Evolutionary conservation across 2,797 vertebrate species (phyloP), one percentile per base, ranked within the genome.

Genomic region (Sarcoramphus papa): DNA sequence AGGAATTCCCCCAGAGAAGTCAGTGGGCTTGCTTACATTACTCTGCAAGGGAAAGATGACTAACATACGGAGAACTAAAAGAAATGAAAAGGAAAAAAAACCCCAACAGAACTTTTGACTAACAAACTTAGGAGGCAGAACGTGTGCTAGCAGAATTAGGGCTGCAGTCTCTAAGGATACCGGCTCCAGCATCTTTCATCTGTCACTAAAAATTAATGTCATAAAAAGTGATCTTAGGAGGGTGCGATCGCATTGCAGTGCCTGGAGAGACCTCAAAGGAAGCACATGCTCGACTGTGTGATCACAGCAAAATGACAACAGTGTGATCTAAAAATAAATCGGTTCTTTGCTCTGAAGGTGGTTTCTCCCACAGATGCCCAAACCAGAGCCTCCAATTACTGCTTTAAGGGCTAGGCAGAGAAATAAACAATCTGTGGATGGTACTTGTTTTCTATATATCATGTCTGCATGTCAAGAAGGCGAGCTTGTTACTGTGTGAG

Each of bases 201-300:
- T 95, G 92, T 85, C 90, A 87, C 91, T 91, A 96, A 95, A 95
- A 96, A 91, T 95, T 94, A 92, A 73, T 89, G 90, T 93, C 48
- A 83, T 21, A 90, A 90, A 70, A 93, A 84, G 80, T 53, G 47
- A 94, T 94, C 85, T 93, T 74, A 91, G 83, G 92, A 93, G 47
- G 80, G 86, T 95, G 87, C 0, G 56, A 96, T 97, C 75, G 12
- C 92, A 91, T 85, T 84, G 77, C 92, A 92, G 75, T 41, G 90
- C 90, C 92, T 92, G 92, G 79, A 94, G 95, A 97, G 82, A 89
- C 91, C 83, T 95, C 90, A 96, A 93, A 96, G 64, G 88, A 95
- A 96, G 83, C 91, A 94, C 85, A 86, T 83, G 89, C 82, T 94
- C 14, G 0, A 9, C 51, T 57, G 85, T 97, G 89, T 85, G 93